Percentiles rank a stretch among this genome's conserved stretches.
Conservation (phyloP, 1,140 invertebrate genomes). For the Steinernema feltiae region DNA sequence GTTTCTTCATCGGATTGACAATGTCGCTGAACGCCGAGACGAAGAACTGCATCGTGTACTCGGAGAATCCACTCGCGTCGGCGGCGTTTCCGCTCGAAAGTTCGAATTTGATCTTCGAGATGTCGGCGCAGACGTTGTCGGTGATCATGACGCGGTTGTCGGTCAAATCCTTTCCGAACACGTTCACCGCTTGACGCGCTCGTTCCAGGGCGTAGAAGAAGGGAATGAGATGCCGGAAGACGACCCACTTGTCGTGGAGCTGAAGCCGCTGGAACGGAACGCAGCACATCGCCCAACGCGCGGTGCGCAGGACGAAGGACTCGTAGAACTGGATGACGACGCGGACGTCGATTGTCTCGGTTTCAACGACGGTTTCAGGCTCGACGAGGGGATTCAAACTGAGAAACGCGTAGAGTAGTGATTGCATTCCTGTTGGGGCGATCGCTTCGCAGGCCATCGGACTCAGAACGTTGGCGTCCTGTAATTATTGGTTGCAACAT, state of each 20-base stretch:
- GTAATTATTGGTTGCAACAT: neutral
- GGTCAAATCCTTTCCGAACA: constrained; percentile 27
- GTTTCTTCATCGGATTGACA: constrained; percentile 23
- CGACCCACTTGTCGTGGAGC: constrained; percentile 17
- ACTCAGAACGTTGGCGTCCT: neutral
- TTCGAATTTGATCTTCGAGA: neutral
- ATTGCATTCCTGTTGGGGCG: constrained; percentile 1
- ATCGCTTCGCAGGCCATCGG: constrained; percentile 4
- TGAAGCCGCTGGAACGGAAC: neutral
- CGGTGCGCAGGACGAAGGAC: neutral
- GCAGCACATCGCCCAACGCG: neutral
- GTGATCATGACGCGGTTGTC: constrained; percentile 21
- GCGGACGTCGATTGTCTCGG: neutral
- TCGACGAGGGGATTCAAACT: neutral
- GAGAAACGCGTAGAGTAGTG: constrained; percentile 3
- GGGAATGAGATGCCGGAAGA: constrained; percentile 32
- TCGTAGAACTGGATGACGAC: neutral
- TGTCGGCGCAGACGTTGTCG: constrained; percentile 24
- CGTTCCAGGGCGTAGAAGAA: constrained; percentile 29
- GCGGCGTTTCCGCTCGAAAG: neutral
- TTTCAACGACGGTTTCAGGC: neutral
- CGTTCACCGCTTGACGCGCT: constrained; percentile 11
- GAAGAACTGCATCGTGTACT: constrained; percentile 4
- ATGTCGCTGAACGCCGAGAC: neutral
- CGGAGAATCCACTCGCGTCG: neutral